These are phyloP conservation scores for Heliconius cydno DNA, from an alignment of 2,888 invertebrate genomes.

Conservation along the genomic window DNA sequence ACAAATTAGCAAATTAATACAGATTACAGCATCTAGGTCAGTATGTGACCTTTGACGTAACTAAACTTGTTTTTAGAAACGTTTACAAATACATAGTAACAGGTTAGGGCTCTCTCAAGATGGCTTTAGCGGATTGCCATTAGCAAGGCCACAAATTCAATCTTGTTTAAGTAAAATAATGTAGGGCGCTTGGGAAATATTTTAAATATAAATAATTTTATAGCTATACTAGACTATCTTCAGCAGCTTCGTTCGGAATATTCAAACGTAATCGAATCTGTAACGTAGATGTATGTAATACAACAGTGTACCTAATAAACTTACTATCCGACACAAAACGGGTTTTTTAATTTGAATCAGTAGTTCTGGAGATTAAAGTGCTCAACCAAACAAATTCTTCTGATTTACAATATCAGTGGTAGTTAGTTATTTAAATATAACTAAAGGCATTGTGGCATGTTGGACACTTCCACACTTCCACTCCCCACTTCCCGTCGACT, in stretches of 20 bases:
- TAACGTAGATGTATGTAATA: too few relatives aligned
- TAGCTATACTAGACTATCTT: too few relatives aligned
- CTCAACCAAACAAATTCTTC: background rate
- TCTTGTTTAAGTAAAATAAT: background rate
- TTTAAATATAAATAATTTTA: background rate
- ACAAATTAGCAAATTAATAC: background rate
- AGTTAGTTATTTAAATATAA: background rate
- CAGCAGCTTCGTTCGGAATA: too few relatives aligned
- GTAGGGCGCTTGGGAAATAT: background rate
- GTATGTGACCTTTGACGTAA: slow-evolving; percentile 4
- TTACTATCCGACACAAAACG: too few relatives aligned
- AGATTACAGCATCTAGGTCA: background rate
- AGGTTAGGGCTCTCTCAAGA: background rate
- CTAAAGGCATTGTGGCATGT: background rate
- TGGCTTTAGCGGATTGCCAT: background rate
- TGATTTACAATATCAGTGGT: background rate
- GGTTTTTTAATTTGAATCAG: too few relatives aligned
- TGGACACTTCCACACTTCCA: too few relatives aligned
- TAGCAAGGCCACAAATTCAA: slow-evolving; percentile 4
- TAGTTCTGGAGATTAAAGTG: too few relatives aligned
- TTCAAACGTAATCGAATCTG: too few relatives aligned
- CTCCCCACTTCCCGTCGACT: too few relatives aligned
- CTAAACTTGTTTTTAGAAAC: slow-evolving; percentile 1
- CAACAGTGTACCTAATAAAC: too few relatives aligned
- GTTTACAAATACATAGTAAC: background rate